Evolutionary conservation across 2,888 invertebrate species (phyloP), one percentile per base, ranked within the genome.

Genomic region (Cetonia aurata): DNA sequence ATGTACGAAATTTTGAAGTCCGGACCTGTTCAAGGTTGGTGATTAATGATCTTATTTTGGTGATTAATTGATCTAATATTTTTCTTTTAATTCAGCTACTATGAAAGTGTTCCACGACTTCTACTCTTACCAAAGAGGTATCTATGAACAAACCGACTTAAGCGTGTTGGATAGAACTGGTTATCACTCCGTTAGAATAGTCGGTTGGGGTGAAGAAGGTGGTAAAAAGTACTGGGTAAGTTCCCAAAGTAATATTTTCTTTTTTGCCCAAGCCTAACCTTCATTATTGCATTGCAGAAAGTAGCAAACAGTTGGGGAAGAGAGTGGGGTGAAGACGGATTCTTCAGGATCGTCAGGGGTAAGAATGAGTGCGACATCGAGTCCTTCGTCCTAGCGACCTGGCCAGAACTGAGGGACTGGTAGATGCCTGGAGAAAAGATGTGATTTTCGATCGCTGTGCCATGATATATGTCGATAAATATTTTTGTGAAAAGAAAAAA

Each of bases 271-370:
- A 55, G 31, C 31, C n/a, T 12, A 33, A 13, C 0, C 31, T 44
- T 44, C 44, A 17, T 44, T 44, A 19, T 33, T 9, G 17, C 10
- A 72, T 85, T 86, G 3, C 86, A 98, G 97, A 88, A 94, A 80
- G 95, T 93, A 50, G 95, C 95, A 56, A 98, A 98, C 86, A 96
- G 96, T 41, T 98, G 98, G 98, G 98, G 98, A 8, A 80, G 84
- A 0, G 86, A 90, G 76, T 98, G 98, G 98, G 98, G 98, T 9
- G 96, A 98, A 82, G 86, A 90, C 73, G 98, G 98, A 0, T 93
- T 91, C 81, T 98, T 98, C 90, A 89, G 92, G 71, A 97, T 98
- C 78, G 84, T 88, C 4, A 90, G 94, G 70, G 98, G 98, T 50
- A 84, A 81, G 67, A 93, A 96, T 85, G 96, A 97, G 81, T 94